Evolutionary conservation across 23 tunicate genomes (phyloP).

Genomic region (Styela clava): DNA sequence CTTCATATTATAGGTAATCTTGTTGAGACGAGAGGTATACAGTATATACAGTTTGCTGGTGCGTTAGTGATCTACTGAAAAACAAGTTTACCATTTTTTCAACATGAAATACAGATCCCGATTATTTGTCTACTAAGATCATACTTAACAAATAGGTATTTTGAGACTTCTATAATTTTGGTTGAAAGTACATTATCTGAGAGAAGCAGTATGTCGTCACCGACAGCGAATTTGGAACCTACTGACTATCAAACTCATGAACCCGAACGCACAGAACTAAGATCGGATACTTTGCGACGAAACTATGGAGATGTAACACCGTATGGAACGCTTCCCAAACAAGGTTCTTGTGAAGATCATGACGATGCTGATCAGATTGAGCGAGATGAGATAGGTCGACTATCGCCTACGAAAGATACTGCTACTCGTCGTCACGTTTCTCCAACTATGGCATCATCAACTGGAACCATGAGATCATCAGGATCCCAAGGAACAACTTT

Average conservation of each 20-base stretch:
- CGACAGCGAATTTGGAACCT: not conserved
- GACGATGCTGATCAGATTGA: not conserved
- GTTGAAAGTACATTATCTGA: not conserved
- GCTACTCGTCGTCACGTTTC: not conserved
- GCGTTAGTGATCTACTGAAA: too few species aligned
- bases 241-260: not conserved
- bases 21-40: too few species aligned
- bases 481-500: not conserved
- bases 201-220: not conserved
- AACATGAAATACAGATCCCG: too few species aligned
- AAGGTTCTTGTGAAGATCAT: not conserved
- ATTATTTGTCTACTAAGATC: too few species aligned
- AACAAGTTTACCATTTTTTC: too few species aligned
- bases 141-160: too few species aligned
- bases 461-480: not conserved
- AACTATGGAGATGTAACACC: constrained; percentile 68
- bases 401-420: not conserved
- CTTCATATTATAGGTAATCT: too few species aligned
- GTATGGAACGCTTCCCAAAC: constrained; percentile 53
- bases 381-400: not conserved
- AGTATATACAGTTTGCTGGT: too few species aligned
- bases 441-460: not conserved
- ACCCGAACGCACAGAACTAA: constrained; percentile 41
- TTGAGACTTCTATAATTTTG: too few species aligned
- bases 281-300: constrained; percentile 27